These are phyloP conservation scores for Acleris holmiana DNA, from an alignment of 2,888 invertebrate genomes.

Conservation along the genomic window DNA sequence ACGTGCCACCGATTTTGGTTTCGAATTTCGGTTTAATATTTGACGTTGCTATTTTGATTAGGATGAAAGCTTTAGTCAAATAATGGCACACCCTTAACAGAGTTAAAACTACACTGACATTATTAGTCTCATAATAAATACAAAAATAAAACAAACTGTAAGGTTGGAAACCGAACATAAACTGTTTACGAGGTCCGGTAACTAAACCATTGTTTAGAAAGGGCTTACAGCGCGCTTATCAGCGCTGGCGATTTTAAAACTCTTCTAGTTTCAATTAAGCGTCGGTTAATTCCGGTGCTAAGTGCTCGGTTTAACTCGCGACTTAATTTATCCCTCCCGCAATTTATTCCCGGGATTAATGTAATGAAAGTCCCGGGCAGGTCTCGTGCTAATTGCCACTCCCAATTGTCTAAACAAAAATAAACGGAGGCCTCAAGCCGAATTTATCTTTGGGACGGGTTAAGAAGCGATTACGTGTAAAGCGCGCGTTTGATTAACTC, in stretches of 20 bases:
- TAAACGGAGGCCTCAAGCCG: constrained; percentile 47
- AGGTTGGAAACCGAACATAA: not conserved
- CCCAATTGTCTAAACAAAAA: constrained; percentile 74
- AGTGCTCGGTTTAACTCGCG: constrained; percentile 74
- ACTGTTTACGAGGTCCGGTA: constrained; percentile 42
- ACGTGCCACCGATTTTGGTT: constrained; percentile 35
- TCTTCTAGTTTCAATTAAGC: constrained; percentile 80
- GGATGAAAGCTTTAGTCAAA: not conserved
- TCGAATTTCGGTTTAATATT: constrained; percentile 11
- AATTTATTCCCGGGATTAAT: constrained; percentile 78
- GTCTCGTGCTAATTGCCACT: constrained; percentile 69
- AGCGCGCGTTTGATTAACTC: constrained; percentile 28
- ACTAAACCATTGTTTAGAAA: constrained; percentile 69
- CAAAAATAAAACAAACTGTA: not conserved
- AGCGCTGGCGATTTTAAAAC: constrained; percentile 61
- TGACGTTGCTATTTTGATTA: constrained; percentile 11
- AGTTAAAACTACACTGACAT: no score
- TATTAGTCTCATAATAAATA: no score
- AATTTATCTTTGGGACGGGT: constrained; percentile 39
- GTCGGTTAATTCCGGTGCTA: constrained; percentile 74
- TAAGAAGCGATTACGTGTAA: constrained; percentile 40
- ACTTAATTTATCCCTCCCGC: constrained; percentile 75
- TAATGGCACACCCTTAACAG: no score
- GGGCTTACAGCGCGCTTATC: constrained; percentile 70
- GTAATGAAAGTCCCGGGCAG: constrained; percentile 69